Evolutionary conservation across 2,797 vertebrate species (phyloP).

Genomic region (Rhyacichthys aspro): DNA sequence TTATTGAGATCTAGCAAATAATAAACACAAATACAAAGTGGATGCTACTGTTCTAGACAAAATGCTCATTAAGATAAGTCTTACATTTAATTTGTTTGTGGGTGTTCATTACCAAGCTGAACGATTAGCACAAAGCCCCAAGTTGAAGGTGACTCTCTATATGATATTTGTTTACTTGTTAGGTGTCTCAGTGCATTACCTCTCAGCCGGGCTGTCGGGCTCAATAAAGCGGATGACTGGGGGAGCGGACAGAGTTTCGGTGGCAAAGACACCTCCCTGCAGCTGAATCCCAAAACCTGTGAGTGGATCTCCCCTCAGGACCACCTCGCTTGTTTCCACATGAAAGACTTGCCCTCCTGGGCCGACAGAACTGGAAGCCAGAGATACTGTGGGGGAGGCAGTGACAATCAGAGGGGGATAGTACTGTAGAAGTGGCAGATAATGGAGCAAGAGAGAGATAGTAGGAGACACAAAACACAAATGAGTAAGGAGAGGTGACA

Average conservation of each 20-base stretch:
- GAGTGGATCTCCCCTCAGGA: slow-evolving; percentile 93
- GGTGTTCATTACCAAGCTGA: slow-evolving; percentile 27
- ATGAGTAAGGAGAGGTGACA: slow-evolving; percentile 29
- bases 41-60: slow-evolving; percentile 12
- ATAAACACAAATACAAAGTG: slow-evolving; percentile 6
- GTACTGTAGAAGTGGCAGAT: slow-evolving; percentile 41
- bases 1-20: not conserved
- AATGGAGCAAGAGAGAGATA: slow-evolving; percentile 35
- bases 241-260: slow-evolving; percentile 92
- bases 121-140: slow-evolving; percentile 45
- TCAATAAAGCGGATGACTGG: slow-evolving; percentile 96
- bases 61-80: slow-evolving; percentile 26
- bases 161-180: slow-evolving; percentile 52
- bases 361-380: slow-evolving; percentile 94
- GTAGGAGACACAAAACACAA: slow-evolving; percentile 22
- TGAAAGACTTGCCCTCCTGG: slow-evolving; percentile 98
- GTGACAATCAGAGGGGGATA: slow-evolving; percentile 31
- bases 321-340: slow-evolving; percentile 90
- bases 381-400: slow-evolving; percentile 83
- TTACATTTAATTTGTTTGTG: slow-evolving; percentile 44
- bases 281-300: slow-evolving; percentile 97
- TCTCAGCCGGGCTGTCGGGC: slow-evolving; percentile 96
- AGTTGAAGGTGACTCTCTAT: slow-evolving; percentile 63
- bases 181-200: slow-evolving; percentile 76
- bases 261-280: slow-evolving; percentile 98